Conservation (phyloP, 2,797 vertebrate species). For the Linurgus olivaceus region DNA sequence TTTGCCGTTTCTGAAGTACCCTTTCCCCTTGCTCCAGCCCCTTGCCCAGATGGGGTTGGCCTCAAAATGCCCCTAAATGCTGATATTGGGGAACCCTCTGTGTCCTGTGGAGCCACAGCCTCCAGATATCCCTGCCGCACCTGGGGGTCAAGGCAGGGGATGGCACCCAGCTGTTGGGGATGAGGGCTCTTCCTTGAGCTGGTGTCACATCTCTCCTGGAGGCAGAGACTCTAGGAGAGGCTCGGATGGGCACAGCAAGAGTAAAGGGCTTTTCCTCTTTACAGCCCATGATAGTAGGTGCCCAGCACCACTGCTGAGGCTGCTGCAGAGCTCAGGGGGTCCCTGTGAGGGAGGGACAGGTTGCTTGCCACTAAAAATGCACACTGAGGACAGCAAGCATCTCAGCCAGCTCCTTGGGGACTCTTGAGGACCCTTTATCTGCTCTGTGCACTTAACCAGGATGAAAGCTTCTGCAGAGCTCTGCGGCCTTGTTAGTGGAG, state of each 20-base stretch:
- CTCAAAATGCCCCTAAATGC: not conserved
- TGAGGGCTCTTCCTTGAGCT: accelerated
- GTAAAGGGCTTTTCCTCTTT: not conserved
- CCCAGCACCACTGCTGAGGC: not conserved
- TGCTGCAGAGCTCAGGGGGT: not conserved
- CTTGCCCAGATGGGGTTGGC: not conserved
- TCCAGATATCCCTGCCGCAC: accelerated
- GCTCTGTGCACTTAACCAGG: not conserved
- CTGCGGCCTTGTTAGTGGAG: not conserved
- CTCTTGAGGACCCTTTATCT: not conserved
- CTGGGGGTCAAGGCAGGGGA: accelerated
- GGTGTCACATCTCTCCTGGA: not conserved
- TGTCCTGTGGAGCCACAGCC: accelerated
- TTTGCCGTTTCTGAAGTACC: constrained; percentile 30
- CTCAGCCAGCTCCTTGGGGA: not conserved
- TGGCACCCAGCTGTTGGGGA: not conserved
- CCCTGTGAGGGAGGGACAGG: accelerated
- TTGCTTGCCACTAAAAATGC: not conserved
- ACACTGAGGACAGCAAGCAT: not conserved
- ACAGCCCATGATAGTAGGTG: accelerated
- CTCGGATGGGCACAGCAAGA: accelerated
- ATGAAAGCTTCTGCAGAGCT: not conserved
- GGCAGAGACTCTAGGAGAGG: not conserved
- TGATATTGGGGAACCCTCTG: not conserved
- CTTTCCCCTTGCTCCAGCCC: not conserved